A percentile compares a stretch with the other conserved stretches of the same genome.
Conservation (phyloP, 2,888 invertebrate genomes). For the Clitarchus hookeri region DNA sequence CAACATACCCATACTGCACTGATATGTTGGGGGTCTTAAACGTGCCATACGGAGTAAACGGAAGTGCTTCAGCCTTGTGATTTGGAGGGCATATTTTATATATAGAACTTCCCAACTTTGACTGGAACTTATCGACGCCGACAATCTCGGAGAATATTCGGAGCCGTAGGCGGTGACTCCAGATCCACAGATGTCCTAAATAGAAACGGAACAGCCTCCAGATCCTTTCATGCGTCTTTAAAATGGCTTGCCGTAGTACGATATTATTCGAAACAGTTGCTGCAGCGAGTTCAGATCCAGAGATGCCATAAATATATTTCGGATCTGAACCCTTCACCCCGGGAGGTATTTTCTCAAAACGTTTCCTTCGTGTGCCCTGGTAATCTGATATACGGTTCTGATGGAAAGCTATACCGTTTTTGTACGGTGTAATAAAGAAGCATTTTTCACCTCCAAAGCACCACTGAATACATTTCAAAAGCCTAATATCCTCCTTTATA, state of each 20-base stretch:
- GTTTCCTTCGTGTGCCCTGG: not conserved
- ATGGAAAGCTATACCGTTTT: not conserved
- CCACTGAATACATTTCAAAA: conserved; percentile 8
- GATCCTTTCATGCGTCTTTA: not conserved
- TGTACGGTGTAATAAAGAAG: not conserved
- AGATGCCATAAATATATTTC: not conserved
- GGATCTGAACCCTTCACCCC: not conserved
- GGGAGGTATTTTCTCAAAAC: not conserved
- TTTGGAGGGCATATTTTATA: too few relatives aligned
- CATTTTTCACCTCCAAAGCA: not conserved
- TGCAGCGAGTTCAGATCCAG: not conserved
- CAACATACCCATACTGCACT: too few relatives aligned
- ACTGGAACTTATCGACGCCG: not conserved
- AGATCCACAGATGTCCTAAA: not conserved
- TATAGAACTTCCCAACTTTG: too few relatives aligned
- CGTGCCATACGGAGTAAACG: too few relatives aligned
- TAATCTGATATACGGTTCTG: not conserved
- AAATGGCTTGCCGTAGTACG: not conserved
- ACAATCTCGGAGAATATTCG: not conserved
- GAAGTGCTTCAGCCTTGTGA: too few relatives aligned
- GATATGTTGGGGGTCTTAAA: too few relatives aligned
- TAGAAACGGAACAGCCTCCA: not conserved
- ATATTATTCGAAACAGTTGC: not conserved
- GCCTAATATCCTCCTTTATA: not conserved
- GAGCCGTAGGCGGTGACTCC: not conserved